A percentile compares a stretch with the other conserved stretches of the same genome.
phyloP scores from a whole-genome alignment of 2,113 vertebrate genomes.

The Brienomyrus longianalis region DNA sequence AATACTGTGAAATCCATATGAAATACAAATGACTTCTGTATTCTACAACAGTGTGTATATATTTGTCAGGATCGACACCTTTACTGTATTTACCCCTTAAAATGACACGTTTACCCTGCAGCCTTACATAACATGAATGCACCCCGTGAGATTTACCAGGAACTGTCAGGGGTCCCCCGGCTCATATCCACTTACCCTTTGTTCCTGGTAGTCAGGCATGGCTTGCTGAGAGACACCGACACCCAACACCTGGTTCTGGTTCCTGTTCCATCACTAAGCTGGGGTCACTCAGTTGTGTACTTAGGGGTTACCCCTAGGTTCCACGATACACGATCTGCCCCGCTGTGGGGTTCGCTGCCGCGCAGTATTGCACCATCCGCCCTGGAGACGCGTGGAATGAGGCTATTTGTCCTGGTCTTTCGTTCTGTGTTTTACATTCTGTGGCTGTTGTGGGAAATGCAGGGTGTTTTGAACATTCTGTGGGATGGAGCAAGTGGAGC shows the following conservation, averaged over 20 bases:
- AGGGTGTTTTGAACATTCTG: background rate
- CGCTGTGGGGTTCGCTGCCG: background rate
- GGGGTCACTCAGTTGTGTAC: background rate
- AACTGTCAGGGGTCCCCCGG: background rate
- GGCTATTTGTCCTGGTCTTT: background rate
- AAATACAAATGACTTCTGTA: background rate
- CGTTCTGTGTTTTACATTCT: background rate
- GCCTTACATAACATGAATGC: background rate
- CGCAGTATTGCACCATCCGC: background rate
- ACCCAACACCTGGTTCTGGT: background rate
- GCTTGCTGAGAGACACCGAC: background rate
- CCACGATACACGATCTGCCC: background rate
- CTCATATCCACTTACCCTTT: slow-evolving; percentile 19
- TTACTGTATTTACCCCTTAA: background rate
- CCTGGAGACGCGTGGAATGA: background rate
- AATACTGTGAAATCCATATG: background rate
- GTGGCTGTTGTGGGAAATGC: background rate
- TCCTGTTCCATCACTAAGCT: slow-evolving; percentile 15
- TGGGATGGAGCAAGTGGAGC: background rate
- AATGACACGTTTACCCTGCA: background rate
- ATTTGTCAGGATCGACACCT: background rate
- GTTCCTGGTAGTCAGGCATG: background rate
- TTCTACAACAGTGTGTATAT: background rate
- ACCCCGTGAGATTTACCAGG: background rate
- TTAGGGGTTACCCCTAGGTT: background rate